Evolutionary conservation across 2,888 invertebrate species (phyloP).

Genomic region (Chloroclysta siterata): DNA sequence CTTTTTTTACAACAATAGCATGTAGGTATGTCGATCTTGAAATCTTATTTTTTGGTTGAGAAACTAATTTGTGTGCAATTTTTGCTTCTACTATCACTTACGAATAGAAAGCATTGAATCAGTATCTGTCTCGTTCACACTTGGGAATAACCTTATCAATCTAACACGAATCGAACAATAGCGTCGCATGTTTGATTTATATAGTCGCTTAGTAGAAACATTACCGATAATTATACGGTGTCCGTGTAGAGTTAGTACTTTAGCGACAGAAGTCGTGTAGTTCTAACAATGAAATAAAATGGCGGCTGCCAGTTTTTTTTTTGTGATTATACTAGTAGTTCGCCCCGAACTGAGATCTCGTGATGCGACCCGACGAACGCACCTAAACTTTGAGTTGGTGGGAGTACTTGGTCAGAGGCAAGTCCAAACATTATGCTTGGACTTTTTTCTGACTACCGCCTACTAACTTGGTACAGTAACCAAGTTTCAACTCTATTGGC

Average conservation of each 20-base stretch:
- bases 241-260: slow-evolving; percentile 68
- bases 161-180: slow-evolving; percentile 85
- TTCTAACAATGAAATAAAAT: not conserved
- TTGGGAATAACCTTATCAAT: slow-evolving; percentile 83
- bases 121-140: slow-evolving; percentile 82
- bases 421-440: too few relatives aligned
- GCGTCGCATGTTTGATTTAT: slow-evolving; percentile 85
- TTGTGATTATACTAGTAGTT: too few relatives aligned
- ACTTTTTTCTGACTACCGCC: too few relatives aligned
- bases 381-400: too few relatives aligned
- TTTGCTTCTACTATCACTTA: slow-evolving; percentile 71
- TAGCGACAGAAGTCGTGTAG: slow-evolving; percentile 40
- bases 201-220: slow-evolving; percentile 84
- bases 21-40: not conserved
- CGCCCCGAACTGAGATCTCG: too few relatives aligned
- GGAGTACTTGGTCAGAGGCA: too few relatives aligned
- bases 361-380: too few relatives aligned
- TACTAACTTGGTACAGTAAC: too few relatives aligned
- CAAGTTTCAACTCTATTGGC: too few relatives aligned
- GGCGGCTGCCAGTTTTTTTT: too few relatives aligned
- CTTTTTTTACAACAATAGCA: not conserved
- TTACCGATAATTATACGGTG: slow-evolving; percentile 82
- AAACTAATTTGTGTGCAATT: slow-evolving; percentile 45
- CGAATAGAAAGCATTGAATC: slow-evolving; percentile 76
- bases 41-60: not conserved